Percentiles rank a stretch among this genome's conserved stretches.
These are phyloP conservation scores for Scaptomyza parva DNA, from an alignment of 2,888 invertebrate species.

Conservation along the genomic window DNA sequence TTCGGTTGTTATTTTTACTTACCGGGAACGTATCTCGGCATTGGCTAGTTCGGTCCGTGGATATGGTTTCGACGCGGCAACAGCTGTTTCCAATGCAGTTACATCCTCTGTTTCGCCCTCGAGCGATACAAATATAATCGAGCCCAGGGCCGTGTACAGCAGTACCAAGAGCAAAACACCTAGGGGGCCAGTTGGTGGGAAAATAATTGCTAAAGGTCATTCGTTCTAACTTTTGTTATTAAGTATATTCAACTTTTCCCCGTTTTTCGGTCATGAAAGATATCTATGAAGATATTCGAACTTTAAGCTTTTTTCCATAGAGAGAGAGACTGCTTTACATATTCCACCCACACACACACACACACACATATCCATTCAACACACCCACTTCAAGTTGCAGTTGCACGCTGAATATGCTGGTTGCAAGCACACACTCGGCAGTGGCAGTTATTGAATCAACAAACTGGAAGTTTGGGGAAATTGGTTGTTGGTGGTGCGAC, in stretches of 20 bases:
- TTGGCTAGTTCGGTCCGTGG: slow-evolving; percentile 86
- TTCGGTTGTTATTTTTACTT: slow-evolving; percentile 8
- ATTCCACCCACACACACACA: not conserved
- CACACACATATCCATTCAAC: too few relatives aligned
- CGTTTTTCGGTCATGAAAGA: too few relatives aligned
- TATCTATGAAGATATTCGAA: not conserved
- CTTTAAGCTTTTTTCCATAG: not conserved
- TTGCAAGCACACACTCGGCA: not conserved
- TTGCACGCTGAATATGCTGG: not conserved
- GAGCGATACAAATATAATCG: slow-evolving; percentile 94
- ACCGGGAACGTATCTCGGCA: slow-evolving; percentile 87
- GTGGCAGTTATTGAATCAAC: slow-evolving; percentile 8
- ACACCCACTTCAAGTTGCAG: not conserved
- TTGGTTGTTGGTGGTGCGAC: not conserved
- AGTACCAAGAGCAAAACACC: slow-evolving; percentile 89
- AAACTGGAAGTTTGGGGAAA: not conserved
- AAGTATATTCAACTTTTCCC: too few relatives aligned
- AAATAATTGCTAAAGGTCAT: too few relatives aligned
- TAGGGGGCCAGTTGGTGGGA: slow-evolving; percentile 44
- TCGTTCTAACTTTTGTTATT: too few relatives aligned
- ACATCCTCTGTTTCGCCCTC: slow-evolving; percentile 88
- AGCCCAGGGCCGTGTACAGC: slow-evolving; percentile 96
- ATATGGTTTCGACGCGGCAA: slow-evolving; percentile 88
- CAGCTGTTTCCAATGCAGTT: slow-evolving; percentile 86
- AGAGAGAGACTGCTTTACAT: not conserved